phyloP scores from a whole-genome alignment of 2,888 invertebrate species.

The Microctonus brassicae region DNA sequence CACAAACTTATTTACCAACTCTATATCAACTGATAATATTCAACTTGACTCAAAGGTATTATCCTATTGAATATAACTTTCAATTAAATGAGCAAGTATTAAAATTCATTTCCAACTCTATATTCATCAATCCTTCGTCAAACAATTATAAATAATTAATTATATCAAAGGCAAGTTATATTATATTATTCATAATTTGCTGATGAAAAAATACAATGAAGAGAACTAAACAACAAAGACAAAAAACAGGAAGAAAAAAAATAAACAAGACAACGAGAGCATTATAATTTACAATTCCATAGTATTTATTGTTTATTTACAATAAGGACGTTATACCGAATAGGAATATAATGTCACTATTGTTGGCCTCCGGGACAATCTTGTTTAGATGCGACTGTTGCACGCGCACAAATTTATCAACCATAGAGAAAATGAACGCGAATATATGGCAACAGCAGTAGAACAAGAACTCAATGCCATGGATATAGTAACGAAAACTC shows the following conservation, averaged over 20 bases:
- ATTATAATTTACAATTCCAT: constrained; percentile 18
- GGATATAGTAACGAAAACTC: neutral
- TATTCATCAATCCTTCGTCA: neutral
- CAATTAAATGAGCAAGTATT: no score
- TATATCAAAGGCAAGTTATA: no score
- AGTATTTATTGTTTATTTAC: constrained; percentile 11
- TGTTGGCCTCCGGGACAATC: neutral
- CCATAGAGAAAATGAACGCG: neutral
- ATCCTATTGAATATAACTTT: neutral
- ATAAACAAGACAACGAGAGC: neutral
- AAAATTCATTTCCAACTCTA: neutral
- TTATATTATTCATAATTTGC: no score
- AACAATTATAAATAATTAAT: neutral
- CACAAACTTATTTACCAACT: neutral
- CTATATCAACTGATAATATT: neutral
- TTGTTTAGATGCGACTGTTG: neutral
- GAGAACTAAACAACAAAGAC: neutral
- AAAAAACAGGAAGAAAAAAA: neutral
- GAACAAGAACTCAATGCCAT: neutral
- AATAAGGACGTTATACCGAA: neutral
- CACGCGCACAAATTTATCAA: neutral
- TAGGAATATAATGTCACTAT: neutral
- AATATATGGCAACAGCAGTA: neutral
- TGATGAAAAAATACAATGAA: neutral
- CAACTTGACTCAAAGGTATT: neutral